Percentiles rank a stretch among this genome's conserved stretches.
Evolutionary conservation across 2,797 vertebrate species (phyloP).

Genomic region (Pteropus rufus): DNA sequence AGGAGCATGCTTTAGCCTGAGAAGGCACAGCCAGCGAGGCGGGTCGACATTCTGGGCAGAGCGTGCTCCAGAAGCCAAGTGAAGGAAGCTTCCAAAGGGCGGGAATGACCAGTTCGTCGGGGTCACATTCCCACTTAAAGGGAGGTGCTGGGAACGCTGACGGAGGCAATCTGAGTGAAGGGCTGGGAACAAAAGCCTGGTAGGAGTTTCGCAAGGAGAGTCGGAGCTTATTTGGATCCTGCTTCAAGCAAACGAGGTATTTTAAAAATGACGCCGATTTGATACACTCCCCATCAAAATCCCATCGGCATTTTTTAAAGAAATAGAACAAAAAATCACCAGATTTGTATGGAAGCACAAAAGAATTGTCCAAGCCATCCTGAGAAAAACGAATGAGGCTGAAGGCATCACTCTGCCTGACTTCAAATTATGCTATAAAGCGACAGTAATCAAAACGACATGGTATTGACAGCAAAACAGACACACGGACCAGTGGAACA

Average conservation of each 20-base stretch:
- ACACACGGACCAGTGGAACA: too few species aligned
- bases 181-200: neutral
- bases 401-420: too few species aligned
- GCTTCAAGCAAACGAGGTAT: neutral
- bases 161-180: rapidly evolving
- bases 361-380: too few species aligned
- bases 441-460: too few species aligned
- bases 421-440: too few species aligned
- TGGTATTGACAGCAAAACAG: too few species aligned
- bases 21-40: neutral
- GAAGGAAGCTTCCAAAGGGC: neutral
- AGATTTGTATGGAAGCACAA: too few species aligned
- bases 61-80: neutral
- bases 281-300: too few species aligned
- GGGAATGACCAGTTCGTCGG: too few species aligned
- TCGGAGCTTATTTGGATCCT: neutral
- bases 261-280: neutral
- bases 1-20: neutral
- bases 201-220: rapidly evolving
- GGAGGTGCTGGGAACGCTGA: neutral
- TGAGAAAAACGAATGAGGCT: too few species aligned
- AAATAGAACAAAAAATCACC: too few species aligned
- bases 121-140: neutral
- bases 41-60: neutral
- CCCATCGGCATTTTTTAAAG: too few species aligned